These are phyloP conservation scores for Oeneis ivallda DNA, from an alignment of 2,888 invertebrate species.

Conservation along the genomic window DNA sequence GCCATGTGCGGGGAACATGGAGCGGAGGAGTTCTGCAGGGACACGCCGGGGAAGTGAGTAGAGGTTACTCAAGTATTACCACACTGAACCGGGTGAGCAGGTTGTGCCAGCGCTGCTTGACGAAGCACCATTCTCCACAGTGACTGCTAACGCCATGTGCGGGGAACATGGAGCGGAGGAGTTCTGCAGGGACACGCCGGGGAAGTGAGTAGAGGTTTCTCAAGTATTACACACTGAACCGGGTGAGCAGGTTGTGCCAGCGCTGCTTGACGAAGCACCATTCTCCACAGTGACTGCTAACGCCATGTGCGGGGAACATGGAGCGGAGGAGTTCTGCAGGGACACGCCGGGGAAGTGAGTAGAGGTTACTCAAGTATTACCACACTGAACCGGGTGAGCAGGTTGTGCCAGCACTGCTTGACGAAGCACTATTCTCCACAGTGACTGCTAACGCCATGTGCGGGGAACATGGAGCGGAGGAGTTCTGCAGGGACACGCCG, in stretches of 20 bases:
- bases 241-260: slow-evolving; percentile 86
- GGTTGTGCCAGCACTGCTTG: too few relatives aligned
- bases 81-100: too few relatives aligned
- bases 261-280: slow-evolving; percentile 93
- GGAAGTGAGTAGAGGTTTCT: slow-evolving; percentile 57
- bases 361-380: slow-evolving; percentile 53
- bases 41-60: too few relatives aligned
- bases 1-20: too few relatives aligned
- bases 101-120: background rate
- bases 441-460: too few relatives aligned
- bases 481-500: background rate
- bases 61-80: too few relatives aligned
- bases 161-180: slow-evolving; percentile 92
- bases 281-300: slow-evolving; percentile 91
- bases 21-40: too few relatives aligned
- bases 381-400: too few relatives aligned
- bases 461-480: background rate
- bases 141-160: slow-evolving; percentile 88
- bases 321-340: slow-evolving; percentile 94
- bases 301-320: slow-evolving; percentile 94
- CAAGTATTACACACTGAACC: slow-evolving; percentile 58
- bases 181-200: slow-evolving; percentile 89
- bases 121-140: background rate
- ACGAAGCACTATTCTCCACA: too few relatives aligned
- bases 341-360: slow-evolving; percentile 79